Base-by-base conservation (phyloP, 2,888 invertebrate genomes). In the Lomographa bimaculata region DNA sequence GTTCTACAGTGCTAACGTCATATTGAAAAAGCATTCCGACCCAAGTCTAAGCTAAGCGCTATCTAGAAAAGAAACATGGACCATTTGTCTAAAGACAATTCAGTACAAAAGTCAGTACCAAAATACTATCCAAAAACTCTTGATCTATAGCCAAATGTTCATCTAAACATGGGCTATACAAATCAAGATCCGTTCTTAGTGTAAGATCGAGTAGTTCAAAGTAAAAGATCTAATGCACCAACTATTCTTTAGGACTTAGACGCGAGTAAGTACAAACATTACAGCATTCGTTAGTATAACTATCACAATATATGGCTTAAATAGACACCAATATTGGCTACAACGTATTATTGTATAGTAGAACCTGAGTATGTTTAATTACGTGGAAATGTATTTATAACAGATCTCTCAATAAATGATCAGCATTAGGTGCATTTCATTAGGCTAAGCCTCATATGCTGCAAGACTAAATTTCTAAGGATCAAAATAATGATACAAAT, bases 71-170 rank as follows among this genome's bases (percentile, higher is more conserved):
- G 58, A 67, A 74, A 77, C 55, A 78, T 82, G 85, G 86, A 85
- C 86, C 70, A 64, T 40, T 43, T 71, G 76, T 79, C 82, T 72
- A 68, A 46, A 78, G 80, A 83, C 82, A 61, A 64, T 54, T 71
- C 56, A 79, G 76, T 85, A 86, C 81, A 86, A 85, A 85, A 83
- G 51, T 72, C 71, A 78, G 79, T 85, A 85, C 83, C 83, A 85
- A 86, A 84, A 85, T 82, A 84, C 71, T 75, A 79, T 79, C 68
- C 72, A 67, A 76, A 69, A 71, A 42, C 29, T 32, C 26, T 21
- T 23, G 30, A 17, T 20, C 16, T 10, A 30, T 17, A 35, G 46
- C 42, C 46, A 23, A 36, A 46, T 46, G 25, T 32, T 26, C 12
- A 8, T 38, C 3, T 16, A 39, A 34, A 38, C 35, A 25, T 32